A percentile compares a stretch with the other conserved stretches of the same genome.
Evolutionary conservation across 1,140 invertebrate species (phyloP).

Genomic region (Tetraneura akinire): DNA sequence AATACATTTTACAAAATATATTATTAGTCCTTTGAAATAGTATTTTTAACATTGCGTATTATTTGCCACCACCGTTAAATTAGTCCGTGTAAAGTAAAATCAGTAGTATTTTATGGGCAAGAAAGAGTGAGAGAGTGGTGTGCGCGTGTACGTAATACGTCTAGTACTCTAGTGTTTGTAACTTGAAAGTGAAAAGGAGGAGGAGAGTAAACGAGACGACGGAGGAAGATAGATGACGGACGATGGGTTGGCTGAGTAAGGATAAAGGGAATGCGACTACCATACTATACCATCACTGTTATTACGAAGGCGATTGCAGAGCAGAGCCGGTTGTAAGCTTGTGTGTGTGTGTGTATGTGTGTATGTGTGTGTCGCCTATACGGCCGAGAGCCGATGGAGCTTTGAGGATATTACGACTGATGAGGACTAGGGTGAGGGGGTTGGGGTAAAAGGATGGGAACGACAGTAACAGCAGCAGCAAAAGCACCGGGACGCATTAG

Average conservation of each 20-base stretch:
- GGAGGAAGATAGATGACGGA: slow-evolving; percentile 36
- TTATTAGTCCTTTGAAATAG: neutral
- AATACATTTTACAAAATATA: no score
- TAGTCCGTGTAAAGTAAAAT: neutral
- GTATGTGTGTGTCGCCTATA: slow-evolving; percentile 12
- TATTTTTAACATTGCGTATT: neutral
- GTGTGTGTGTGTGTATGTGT: slow-evolving; percentile 28
- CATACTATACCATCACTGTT: slow-evolving; percentile 8
- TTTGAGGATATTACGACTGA: slow-evolving; percentile 46
- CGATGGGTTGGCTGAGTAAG: slow-evolving; percentile 34
- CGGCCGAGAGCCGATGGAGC: slow-evolving; percentile 34
- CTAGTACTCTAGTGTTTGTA: no score
- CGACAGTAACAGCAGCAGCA: slow-evolving; percentile 8
- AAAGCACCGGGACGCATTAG: slow-evolving; percentile 31
- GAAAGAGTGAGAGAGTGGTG: neutral
- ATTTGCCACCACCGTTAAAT: neutral
- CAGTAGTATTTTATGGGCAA: neutral
- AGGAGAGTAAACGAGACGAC: slow-evolving; percentile 8
- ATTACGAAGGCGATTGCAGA: slow-evolving; percentile 8
- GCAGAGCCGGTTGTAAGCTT: slow-evolving; percentile 25
- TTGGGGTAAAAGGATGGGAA: slow-evolving; percentile 19
- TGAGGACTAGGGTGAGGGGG: neutral
- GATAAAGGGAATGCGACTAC: slow-evolving; percentile 38
- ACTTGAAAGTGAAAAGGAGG: neutral
- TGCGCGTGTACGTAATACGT: slow-evolving; percentile 10